A percentile compares a stretch with the other conserved stretches of the same genome.
Conservation (phyloP, 35 echinoderm and acorn worm species). For the Ptychodera flava region DNA sequence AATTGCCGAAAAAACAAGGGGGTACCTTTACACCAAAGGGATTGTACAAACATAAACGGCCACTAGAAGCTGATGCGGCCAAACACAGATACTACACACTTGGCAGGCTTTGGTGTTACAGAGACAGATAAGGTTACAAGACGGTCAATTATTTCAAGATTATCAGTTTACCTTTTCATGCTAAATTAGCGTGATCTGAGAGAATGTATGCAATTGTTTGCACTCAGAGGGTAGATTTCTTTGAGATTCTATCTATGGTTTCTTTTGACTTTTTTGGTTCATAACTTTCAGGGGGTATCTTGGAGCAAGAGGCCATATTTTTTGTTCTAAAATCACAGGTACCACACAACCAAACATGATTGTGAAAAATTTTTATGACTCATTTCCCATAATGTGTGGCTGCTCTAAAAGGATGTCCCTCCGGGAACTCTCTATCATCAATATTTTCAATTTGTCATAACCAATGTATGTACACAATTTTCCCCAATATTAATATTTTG, state of each 20-base stretch:
- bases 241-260: background rate
- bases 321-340: too few relatives aligned
- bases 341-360: too few relatives aligned
- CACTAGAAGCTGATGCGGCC: background rate
- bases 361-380: too few relatives aligned
- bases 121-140: background rate
- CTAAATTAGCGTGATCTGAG: background rate
- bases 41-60: background rate
- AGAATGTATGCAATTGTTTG: background rate
- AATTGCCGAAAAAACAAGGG: too few relatives aligned
- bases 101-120: background rate
- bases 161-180: background rate
- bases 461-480: background rate
- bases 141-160: background rate
- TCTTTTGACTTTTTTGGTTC: background rate
- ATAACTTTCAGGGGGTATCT: too few relatives aligned
- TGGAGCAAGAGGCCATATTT: too few relatives aligned
- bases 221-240: background rate
- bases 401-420: too few relatives aligned
- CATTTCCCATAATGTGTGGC: too few relatives aligned
- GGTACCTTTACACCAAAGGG: background rate
- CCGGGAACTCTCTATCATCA: too few relatives aligned
- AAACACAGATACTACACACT: background rate
- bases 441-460: background rate
- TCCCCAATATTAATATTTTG: too few relatives aligned